These are phyloP conservation scores for Tetragnatha montana DNA, from an alignment of 2,888 invertebrate species.

Conservation along the genomic window DNA sequence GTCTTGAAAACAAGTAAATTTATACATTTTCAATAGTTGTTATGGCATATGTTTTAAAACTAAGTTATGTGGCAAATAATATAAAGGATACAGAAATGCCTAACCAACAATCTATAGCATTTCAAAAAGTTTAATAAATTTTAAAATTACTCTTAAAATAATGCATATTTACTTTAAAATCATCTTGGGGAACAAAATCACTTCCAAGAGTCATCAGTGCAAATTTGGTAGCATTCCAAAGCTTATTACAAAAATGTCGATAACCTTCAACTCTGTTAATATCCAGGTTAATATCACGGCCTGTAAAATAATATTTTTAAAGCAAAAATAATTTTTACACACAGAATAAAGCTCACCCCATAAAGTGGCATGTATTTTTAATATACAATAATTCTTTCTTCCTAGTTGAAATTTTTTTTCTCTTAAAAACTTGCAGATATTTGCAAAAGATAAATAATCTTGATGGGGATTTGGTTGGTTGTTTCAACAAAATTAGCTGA, in stretches of 20 bases:
- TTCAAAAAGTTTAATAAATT: background rate
- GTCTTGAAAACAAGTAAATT: too few relatives aligned
- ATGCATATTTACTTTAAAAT: constrained; percentile 37
- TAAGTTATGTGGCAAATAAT: too few relatives aligned
- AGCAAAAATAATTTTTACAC: background rate
- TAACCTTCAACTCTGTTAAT: constrained; percentile 95
- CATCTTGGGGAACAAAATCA: constrained; percentile 73
- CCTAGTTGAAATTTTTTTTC: too few relatives aligned
- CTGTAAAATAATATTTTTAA: constrained; percentile 75
- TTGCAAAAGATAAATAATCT: too few relatives aligned
- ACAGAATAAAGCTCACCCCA: background rate
- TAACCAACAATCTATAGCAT: too few relatives aligned
- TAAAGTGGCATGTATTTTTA: too few relatives aligned
- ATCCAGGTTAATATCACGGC: constrained; percentile 96
- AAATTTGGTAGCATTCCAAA: constrained; percentile 99
- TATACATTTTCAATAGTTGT: too few relatives aligned
- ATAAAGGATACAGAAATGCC: too few relatives aligned
- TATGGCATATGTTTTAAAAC: too few relatives aligned
- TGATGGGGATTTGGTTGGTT: background rate
- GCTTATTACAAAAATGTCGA: constrained; percentile 97
- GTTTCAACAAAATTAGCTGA: background rate
- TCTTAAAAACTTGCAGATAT: background rate
- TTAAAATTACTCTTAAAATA: background rate
- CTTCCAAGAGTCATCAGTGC: constrained; percentile 80
- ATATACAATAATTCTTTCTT: background rate